Percentiles rank a stretch among this genome's conserved stretches.
These are phyloP conservation scores for Chelmon rostratus DNA, from an alignment of 2,797 vertebrate species.

Conservation along the genomic window DNA sequence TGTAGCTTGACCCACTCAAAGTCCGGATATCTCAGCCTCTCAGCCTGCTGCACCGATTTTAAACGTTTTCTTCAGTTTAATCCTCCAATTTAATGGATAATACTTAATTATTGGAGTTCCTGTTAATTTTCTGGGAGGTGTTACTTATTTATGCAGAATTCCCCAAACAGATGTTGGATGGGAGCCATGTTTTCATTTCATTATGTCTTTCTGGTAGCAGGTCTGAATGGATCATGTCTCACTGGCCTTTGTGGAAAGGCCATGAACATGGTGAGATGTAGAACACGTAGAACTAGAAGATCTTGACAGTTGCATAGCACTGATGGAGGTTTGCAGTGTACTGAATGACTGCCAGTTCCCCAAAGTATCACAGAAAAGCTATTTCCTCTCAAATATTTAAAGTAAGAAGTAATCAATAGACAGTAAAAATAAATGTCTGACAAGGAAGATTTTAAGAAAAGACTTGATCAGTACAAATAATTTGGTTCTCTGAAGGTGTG, in stretches of 20 bases:
- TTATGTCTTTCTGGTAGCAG: not conserved
- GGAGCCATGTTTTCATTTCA: not conserved
- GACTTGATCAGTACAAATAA: not conserved
- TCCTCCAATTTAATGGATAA: not conserved
- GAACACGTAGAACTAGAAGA: not conserved
- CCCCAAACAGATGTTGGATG: not conserved
- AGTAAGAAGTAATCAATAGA: not conserved
- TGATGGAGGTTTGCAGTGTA: not conserved
- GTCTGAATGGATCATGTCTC: not conserved
- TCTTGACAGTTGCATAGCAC: not conserved
- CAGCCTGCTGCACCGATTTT: not conserved
- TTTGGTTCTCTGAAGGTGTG: not conserved
- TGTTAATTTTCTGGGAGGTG: not conserved
- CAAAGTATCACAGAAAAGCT: not conserved
- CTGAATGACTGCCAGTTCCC: not conserved
- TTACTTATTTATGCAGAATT: conserved; percentile 11
- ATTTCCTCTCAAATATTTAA: not conserved
- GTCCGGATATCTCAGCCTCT: not conserved
- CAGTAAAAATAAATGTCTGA: not conserved
- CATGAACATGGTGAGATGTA: not conserved
- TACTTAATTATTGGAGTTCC: not conserved
- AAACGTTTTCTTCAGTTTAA: not conserved
- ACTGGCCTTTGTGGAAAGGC: conserved; percentile 1
- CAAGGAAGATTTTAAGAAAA: not conserved
- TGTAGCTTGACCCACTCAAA: not conserved